Evolutionary conservation across 1,140 invertebrate genomes (phyloP).

Genomic region (Phenacoccus solenopsis): DNA sequence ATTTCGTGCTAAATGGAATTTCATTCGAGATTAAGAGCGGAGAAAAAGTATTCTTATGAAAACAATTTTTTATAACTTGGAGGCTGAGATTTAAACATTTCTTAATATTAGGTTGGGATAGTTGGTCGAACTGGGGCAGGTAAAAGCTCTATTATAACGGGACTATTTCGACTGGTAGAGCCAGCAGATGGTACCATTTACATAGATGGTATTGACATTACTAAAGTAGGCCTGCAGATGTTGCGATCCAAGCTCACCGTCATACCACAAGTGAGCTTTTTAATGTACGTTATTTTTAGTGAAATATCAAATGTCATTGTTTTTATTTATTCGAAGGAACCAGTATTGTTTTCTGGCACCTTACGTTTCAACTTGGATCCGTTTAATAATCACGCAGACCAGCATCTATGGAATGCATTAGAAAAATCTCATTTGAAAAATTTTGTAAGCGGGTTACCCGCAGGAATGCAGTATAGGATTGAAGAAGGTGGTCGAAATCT

Average conservation of each 20-base stretch:
- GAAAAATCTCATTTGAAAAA: constrained; percentile 63
- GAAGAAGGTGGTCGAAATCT: constrained; percentile 81
- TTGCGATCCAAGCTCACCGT: constrained; percentile 78
- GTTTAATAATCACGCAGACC: constrained; percentile 58
- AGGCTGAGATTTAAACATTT: background rate
- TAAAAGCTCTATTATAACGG: constrained; percentile 69
- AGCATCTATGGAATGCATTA: constrained; percentile 65
- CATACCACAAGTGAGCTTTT: constrained; percentile 55
- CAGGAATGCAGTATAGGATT: constrained; percentile 64
- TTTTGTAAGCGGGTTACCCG: constrained; percentile 55
- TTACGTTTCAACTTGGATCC: constrained; percentile 75
- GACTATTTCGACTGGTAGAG: constrained; percentile 81
- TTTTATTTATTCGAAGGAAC: constrained; percentile 45
- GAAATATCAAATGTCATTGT: background rate
- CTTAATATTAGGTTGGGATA: constrained; percentile 46
- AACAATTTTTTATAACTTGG: background rate
- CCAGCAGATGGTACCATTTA: constrained; percentile 64
- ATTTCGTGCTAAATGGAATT: constrained; percentile 58
- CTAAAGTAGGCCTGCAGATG: constrained; percentile 74
- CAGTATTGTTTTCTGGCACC: constrained; percentile 74
- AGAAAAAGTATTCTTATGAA: constrained; percentile 42
- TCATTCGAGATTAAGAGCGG: constrained; percentile 50
- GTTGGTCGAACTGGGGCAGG: constrained; percentile 73
- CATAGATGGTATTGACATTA: constrained; percentile 85
- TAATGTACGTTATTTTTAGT: background rate